These are phyloP conservation scores for Gortyna flavago DNA, from an alignment of 2,888 invertebrate genomes.

Conservation along the genomic window DNA sequence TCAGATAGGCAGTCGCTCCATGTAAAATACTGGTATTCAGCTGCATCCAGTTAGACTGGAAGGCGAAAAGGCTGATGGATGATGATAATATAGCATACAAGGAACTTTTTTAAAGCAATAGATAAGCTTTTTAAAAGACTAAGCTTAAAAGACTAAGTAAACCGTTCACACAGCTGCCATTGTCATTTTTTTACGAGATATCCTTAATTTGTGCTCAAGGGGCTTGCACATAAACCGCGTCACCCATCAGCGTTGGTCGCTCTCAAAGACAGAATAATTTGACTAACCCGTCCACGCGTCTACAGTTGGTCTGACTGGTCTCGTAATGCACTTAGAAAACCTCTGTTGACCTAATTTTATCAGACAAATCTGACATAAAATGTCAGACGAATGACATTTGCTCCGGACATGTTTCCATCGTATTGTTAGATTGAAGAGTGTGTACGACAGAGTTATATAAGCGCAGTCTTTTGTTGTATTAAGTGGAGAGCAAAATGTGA, in stretches of 20 bases:
- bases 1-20: too few species aligned
- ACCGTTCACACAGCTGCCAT: slow-evolving; percentile 1
- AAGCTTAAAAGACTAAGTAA: too few species aligned
- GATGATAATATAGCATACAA: not conserved
- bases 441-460: not conserved
- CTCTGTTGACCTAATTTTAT: slow-evolving; percentile 22
- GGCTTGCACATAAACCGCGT: slow-evolving; percentile 17
- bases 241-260: slow-evolving; percentile 1
- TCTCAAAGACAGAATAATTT: slow-evolving; percentile 38
- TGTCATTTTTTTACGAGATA: slow-evolving; percentile 39
- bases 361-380: not conserved
- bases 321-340: slow-evolving; percentile 16
- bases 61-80: too few species aligned
- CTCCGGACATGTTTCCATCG: not conserved
- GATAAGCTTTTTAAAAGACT: not conserved
- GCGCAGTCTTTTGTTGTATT: not conserved
- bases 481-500: not conserved
- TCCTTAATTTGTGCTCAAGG: slow-evolving; percentile 40
- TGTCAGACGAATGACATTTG: not conserved
- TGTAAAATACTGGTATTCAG: too few species aligned
- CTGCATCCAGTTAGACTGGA: too few species aligned
- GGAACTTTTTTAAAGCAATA: not conserved
- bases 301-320: not conserved
- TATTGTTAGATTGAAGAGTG: not conserved
- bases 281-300: slow-evolving; percentile 6